These are phyloP conservation scores for Perca schrenkii DNA, from an alignment of 2,113 vertebrate genomes.

Conservation along the genomic window DNA sequence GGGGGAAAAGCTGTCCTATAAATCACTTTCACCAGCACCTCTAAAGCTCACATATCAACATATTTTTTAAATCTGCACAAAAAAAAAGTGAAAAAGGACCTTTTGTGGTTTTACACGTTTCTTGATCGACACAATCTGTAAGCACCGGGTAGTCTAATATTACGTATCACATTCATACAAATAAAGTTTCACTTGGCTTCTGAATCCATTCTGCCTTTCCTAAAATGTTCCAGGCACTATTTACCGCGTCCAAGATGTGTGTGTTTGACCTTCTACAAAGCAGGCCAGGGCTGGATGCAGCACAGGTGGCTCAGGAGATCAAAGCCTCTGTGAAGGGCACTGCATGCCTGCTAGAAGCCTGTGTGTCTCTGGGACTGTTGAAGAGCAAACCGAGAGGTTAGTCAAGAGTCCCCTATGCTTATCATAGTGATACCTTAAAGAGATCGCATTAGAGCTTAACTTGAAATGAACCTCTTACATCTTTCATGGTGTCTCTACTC, in stretches of 20 bases:
- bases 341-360: conserved; percentile 88
- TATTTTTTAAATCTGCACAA: background rate
- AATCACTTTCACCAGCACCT: too few species aligned
- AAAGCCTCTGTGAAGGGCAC: conserved; percentile 82
- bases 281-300: conserved; percentile 70
- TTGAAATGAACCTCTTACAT: background rate
- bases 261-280: conserved; percentile 89
- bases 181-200: background rate
- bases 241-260: conserved; percentile 88
- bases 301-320: conserved; percentile 81
- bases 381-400: conserved; percentile 65
- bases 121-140: background rate
- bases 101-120: background rate
- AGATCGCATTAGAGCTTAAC: background rate
- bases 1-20: too few species aligned
- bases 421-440: background rate
- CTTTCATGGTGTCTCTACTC: background rate
- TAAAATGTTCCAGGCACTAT: conserved; percentile 85
- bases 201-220: background rate
- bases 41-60: background rate
- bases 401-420: conserved; percentile 1
- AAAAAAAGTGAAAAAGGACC: background rate
- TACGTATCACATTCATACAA: background rate
- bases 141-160: background rate
- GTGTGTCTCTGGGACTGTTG: conserved; percentile 88